Evolutionary conservation across 2,888 invertebrate genomes (phyloP), one percentile per base, ranked within the genome.

Genomic region (Oscheius sp.): DNA sequence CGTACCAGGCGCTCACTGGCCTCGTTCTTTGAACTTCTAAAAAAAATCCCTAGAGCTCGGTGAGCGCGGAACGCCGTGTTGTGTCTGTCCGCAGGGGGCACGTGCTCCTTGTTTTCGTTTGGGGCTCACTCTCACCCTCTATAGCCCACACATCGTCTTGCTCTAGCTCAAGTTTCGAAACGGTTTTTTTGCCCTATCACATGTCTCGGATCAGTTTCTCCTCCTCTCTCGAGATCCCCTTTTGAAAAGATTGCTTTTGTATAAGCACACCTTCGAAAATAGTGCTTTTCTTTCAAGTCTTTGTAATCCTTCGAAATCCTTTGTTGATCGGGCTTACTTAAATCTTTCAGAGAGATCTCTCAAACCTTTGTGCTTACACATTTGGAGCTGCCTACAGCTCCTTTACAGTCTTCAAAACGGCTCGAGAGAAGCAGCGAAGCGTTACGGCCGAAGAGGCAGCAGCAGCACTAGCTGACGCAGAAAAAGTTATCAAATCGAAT

Each of bases 361-460:
- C 72, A 60, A 72, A 68, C 74, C 42, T 66, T 68, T 53, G 55
- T 42, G 21, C 58, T 66, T 42, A 65, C 47, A 63, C 3, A 7
- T 29, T 33, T 50, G 62, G 72, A 51, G 51, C 50, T 47, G 13
- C 21, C 47, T 42, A 33, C 60, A 35, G 53, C 60, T 68, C 60
- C 68, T 51, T 11, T 21, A 32, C 53, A 37, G 29, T 32, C 4
- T 13, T 59, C 75, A 76, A 73, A 51, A 76, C 73, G 76, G 76
- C 76, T 68, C 76, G 76, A 33, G 76, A 76, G 58, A 76, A 76
- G 73, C 73, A 73, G 29, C 73, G 76, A 37, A 76, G 73, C 51
- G 76, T 76, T 53, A 76, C 76, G 53, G 72, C 68, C 50, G 76
- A 73, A 58, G 76, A 76, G 55, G 73, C 71, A 65, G 76, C 76